Base-by-base conservation (phyloP, 1,140 invertebrate species). In the Ips nitidus region DNA sequence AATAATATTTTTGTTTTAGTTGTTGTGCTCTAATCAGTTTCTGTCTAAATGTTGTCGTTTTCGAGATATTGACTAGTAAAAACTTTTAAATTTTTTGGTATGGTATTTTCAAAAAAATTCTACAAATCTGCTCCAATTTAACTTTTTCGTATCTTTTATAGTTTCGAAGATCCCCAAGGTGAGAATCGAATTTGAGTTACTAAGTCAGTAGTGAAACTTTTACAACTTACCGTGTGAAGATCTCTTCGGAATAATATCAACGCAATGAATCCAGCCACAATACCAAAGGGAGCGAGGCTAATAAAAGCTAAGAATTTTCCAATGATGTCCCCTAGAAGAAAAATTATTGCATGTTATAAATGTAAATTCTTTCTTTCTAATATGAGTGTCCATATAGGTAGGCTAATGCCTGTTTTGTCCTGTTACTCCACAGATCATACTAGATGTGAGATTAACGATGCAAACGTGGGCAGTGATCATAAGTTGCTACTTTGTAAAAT, bases 171-270 rank as follows among this genome's bases (percentile, higher is more conserved):
- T n/a, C n/a, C n/a, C n/a, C n/a, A n/a, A 22, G 22, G 22, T 22
- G 22, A 58, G 39, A 40, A 39, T 58, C 56, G 7, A 8, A 55
- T 55, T 55, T 36, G 52, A n/a, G 1, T n/a, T 39, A 55, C 53
- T 45, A 72, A 22, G 22, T 22, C 42, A 50, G 22, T 38, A n/a
- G 22, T 57, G n/a, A 38, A 36, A 37, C n/a, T 41, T 61, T 61
- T 47, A 6, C 5, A 52, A 84, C 87, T 88, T 85, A 96, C 94
- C 50, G 94, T 97, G 78, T 96, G 94, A 68, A 96, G 82, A 86
- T 97, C 94, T 82, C 94, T 85, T 80, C 94, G 86, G 82, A 96
- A 95, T 65, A 95, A 80, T 74, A 96, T 94, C 52, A 96, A 83
- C 43, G 94, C 89, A 64, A 93, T 77, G 83, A 96, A 94, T 66